Conservation (phyloP, 2,797 vertebrate genomes). For the Sebastes taczanowskii region DNA sequence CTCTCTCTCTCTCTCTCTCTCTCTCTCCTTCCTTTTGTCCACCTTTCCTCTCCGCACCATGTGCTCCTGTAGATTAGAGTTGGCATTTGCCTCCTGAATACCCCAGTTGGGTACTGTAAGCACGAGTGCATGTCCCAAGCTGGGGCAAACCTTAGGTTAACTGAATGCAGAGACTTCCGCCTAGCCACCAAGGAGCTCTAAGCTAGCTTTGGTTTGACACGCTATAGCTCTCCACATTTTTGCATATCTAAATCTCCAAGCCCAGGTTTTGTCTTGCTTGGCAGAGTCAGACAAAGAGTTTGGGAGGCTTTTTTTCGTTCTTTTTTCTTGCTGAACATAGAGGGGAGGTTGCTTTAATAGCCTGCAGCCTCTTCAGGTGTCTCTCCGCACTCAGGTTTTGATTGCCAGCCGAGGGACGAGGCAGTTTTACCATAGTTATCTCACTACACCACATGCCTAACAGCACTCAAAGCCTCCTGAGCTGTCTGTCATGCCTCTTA, state of each 20-base stretch:
- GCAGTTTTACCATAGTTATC: slow-evolving; percentile 71
- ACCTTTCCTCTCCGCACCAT: slow-evolving; percentile 54
- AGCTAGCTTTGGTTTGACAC: slow-evolving; percentile 45
- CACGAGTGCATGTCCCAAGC: slow-evolving; percentile 40
- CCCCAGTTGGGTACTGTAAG: slow-evolving; percentile 47
- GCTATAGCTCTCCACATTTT: slow-evolving; percentile 38
- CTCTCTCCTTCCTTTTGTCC: slow-evolving; percentile 49
- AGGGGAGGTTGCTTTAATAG: slow-evolving; percentile 48
- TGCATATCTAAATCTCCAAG: slow-evolving; percentile 56
- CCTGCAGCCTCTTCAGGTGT: slow-evolving; percentile 52
- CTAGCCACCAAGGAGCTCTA: slow-evolving; percentile 53
- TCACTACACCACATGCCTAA: slow-evolving; percentile 53
- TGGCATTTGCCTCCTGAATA: slow-evolving; percentile 53
- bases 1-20: not conserved
- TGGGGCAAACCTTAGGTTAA: slow-evolving; percentile 52
- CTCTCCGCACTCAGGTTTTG: slow-evolving; percentile 54
- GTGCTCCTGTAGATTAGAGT: slow-evolving; percentile 68
- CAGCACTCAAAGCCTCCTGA: slow-evolving; percentile 62
- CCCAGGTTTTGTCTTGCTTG: slow-evolving; percentile 57
- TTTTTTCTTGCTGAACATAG: slow-evolving; percentile 36
- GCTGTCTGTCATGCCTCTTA: slow-evolving; percentile 58
- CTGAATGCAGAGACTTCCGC: slow-evolving; percentile 46
- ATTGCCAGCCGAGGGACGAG: slow-evolving; percentile 65
- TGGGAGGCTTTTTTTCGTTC: slow-evolving; percentile 34
- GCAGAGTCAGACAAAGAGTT: slow-evolving; percentile 48